Evolutionary conservation across 2,888 invertebrate genomes (phyloP), one percentile per base, ranked within the genome.

Genomic region (Lordiphosa andalusiaca): DNA sequence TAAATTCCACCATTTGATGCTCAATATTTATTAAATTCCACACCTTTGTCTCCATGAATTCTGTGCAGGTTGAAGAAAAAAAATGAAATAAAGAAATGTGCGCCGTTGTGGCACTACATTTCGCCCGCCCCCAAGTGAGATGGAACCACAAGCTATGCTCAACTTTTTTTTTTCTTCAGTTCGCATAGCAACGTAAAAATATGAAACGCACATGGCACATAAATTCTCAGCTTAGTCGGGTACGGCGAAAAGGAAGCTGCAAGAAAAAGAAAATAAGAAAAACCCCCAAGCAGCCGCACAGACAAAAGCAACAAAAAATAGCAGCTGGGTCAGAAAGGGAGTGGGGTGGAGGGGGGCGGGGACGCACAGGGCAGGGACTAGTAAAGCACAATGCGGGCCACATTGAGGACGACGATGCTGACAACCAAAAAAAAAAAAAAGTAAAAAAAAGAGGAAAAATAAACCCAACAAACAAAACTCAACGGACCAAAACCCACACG

Each of bases 201-300:
- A 75, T 75, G 67, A 75, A 69, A 72, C 67, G 75, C 83, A 78
- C 71, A 83, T 71, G 80, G 69, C 77, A 78, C 67, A 83, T 70
- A 85, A 83, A 80, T 85, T 83, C 57, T 51, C 60, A 80, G 85
- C 83, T 84, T 75, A 80, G 80, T 63, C 76, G 67, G 48, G 62
- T 47, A 53, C 65, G 48, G 33, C 30, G 55, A 62, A 69, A 66
- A 53, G 66, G 58, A 49, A 62, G 59, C 71, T 61, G 64, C 33
- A 37, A 47, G 50, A 50, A 33, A 33, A 9, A 16, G 30, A 23
- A 6, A 37, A 25, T 44, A 44, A 25, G 13, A 37, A 36, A 37
- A 47, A 50, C 13, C 42, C 44, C 48, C n/a, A 6, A 36, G 25
- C 25, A 12, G 53, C 38, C 38, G 6, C 38, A 67, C 71, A 82